Evolutionary conservation across 2,888 invertebrate genomes (phyloP), one percentile per base, ranked within the genome.

Genomic region (Drosophila rubida): DNA sequence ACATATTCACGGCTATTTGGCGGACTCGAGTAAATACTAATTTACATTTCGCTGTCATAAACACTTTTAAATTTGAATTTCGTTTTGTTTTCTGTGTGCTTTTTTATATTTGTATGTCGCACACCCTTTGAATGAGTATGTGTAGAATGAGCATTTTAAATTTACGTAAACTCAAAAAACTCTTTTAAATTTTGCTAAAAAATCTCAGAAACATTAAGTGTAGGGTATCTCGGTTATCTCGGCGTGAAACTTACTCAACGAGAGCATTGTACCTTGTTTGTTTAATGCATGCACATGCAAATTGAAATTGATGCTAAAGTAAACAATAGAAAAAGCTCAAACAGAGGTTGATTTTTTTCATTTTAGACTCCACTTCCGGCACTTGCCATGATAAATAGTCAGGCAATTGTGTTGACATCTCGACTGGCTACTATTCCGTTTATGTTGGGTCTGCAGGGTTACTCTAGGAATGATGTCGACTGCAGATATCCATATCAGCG

Each of bases 11-110:
- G 54, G 66, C 63, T 74, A 76, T 78, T 60, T 77, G 76, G 80
- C 75, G 75, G 55, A 61, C 64, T 72, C 25, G 66, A 78, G 64
- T 80, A 89, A 89, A 89, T 89, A 89, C 66, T 88, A 89, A 89
- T 89, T 89, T 89, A 88, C 89, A 89, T 89, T 89, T 89, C 87
- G 89, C 89, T 89, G 87, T 82, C 89, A 89, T 89, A 89, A 89
- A 89, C 89, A 89, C 82, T 89, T 89, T 89, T 89, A 89, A 88
- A 88, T 88, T 88, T 89, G 80, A 88, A 87, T 83, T 87, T 71
- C 71, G 61, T 65, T 77, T 69, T 64, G 45, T 44, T 45, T 66
- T 22, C 9, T 23, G 8, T 45, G 14, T 53, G 42, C n/a, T 45
- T 49, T 67, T 51, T 57, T 46, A n/a, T 11, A n/a, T 22, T n/a